These are phyloP conservation scores for Serilophus lunatus DNA, from an alignment of 2,113 vertebrate genomes.

Conservation along the genomic window DNA sequence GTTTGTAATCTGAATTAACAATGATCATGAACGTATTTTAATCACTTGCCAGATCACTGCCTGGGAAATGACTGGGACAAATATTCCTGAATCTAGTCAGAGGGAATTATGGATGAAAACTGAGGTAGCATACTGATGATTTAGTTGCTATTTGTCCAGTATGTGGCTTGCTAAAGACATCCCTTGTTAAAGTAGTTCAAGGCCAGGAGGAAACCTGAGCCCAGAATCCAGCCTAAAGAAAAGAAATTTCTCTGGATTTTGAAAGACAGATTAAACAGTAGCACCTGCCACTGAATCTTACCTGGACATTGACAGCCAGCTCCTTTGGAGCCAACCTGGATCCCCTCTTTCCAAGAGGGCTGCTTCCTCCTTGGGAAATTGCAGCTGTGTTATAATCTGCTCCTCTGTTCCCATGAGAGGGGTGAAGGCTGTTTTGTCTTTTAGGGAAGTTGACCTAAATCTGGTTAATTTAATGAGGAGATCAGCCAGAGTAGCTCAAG, in stretches of 20 bases:
- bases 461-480: not conserved
- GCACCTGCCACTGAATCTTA: not conserved
- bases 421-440: not conserved
- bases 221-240: not conserved
- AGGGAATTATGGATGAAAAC: not conserved
- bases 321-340: not conserved
- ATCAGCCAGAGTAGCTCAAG: not conserved
- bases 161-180: not conserved
- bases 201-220: not conserved
- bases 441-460: not conserved
- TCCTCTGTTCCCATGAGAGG: not conserved
- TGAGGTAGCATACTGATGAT: not conserved
- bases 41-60: not conserved
- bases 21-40: not conserved
- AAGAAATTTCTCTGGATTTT: not conserved
- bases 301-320: not conserved
- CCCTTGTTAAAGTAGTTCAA: not conserved
- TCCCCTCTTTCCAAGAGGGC: not conserved
- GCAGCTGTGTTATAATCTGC: not conserved
- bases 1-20: not conserved
- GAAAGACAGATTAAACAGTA: not conserved
- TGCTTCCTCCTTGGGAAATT: not conserved
- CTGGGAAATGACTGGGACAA: not conserved
- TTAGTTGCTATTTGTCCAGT: not conserved
- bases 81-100: not conserved